Base-by-base conservation (phyloP, 2,797 vertebrate genomes). In the Pelochelys cantorii region DNA sequence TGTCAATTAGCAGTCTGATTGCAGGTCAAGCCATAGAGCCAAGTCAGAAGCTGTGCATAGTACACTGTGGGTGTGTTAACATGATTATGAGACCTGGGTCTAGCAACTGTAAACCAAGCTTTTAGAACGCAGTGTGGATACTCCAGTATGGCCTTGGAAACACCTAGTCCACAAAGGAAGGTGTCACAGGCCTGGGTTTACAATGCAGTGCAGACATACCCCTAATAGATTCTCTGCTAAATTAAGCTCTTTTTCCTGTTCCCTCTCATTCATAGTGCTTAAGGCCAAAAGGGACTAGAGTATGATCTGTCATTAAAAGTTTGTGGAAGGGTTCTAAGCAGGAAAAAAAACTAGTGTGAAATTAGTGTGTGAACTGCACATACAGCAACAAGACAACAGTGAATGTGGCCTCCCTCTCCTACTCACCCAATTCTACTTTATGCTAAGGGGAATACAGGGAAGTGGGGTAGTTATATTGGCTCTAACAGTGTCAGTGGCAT, bases 321-420 rank as follows among this genome's bases (percentile, higher is more conserved):
- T 11, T 81, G 60, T 27, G 81, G 27, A 93, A 84, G 34, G 95
- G 79, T 48, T 88, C 59, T 86, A 80, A 89, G 11, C 34, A 91
- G 62, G 78, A 80, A 80, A 14, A 5, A 83, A 48, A 12, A 42
- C 31, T 86, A 91, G 34, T 31, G 81, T 37, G 5, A 83, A 20
- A 90, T 14, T 6, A 89, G 42, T 42, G 52, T 34, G 77, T 10
- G 3, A 75, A 52, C 7, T 3, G 13, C 42, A 52, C 74, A 48
- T 52, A 14, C 42, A 52, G 48, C 42, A 77, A 17, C 13, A 52
- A 17, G 42, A 75, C 8, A 42, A 78, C 79, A 83, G 7, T 27
- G 11, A 84, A 29, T 83, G 81, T n/a, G 27, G 23, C 34, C 85
- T 92, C 57, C 56, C 88, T 78, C 88, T 27, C 75, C 92, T 93